Base-by-base conservation (phyloP, 2,888 invertebrate genomes). In the Melieria crassipennis region DNA sequence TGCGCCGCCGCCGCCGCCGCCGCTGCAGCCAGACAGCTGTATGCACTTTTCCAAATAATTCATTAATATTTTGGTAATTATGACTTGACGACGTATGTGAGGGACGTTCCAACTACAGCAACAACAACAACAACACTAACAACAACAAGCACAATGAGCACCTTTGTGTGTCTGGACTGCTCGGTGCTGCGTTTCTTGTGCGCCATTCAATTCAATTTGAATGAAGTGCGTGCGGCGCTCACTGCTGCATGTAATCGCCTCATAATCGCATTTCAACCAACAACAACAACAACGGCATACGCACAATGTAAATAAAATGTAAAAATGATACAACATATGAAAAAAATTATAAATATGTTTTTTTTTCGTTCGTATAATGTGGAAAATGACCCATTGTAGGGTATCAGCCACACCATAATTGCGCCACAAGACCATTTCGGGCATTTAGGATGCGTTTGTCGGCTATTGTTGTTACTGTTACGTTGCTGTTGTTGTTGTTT, bases 51-150 rank as follows among this genome's bases (percentile, higher is more conserved):
- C 85, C 85, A 81, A 82, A 82, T 84, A 84, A 84, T 84, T 85
- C 85, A 84, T 84, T 85, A 85, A 84, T 84, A 84, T 84, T 84
- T 83, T 73, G 80, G 80, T 83, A 82, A 83, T 83, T 84, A 81
- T 83, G 83, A 82, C 76, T 77, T 77, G 82, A 79, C 76, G 81
- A 80, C 52, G 48, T 69, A 69, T 70, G 42, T 70, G 42, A 61
- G 55, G 13, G 55, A 52, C 42, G 52, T 52, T 16, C 47, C 42
- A 30, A 62, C 42, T n/a, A 11, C 48, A 10, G 16, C 43, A 45
- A 42, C 58, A 64, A 47, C n/a, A 64, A 30, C 58, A 68, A 16
- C 62, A 58, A n/a, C 56, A 70, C 9, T 56, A 50, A 50, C 10
- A 30, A 43, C 48, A 57, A 56, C 6, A 64, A 60, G 30, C 57